Conservation (phyloP, 2,797 vertebrate genomes). For the Periophthalmus magnuspinnatus region DNA sequence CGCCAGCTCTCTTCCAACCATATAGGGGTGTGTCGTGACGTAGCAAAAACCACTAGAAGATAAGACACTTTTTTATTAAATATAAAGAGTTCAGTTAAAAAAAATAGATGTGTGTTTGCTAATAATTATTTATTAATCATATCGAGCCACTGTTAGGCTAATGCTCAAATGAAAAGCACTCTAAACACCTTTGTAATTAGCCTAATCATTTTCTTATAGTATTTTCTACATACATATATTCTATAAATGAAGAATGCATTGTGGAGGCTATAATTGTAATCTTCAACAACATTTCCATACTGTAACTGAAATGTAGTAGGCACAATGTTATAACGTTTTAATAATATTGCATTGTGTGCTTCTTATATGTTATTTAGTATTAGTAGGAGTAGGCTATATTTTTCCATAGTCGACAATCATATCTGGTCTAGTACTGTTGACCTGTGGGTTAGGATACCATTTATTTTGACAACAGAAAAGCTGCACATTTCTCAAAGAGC, state of each 20-base stretch:
- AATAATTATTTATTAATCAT: background rate
- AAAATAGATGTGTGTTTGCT: background rate
- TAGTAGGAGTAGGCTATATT: background rate
- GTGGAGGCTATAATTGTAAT: background rate
- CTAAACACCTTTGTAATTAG: background rate
- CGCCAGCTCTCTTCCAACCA: constrained; percentile 61
- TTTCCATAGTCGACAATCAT: background rate
- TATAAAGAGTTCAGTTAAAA: background rate
- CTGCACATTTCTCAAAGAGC: constrained; percentile 35
- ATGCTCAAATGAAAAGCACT: background rate
- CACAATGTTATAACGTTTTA: background rate
- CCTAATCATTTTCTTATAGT: background rate
- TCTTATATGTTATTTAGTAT: background rate
- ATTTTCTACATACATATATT: background rate
- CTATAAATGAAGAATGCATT: background rate
- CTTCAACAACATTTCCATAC: too few relatives aligned
- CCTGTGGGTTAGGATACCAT: background rate
- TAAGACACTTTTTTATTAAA: background rate
- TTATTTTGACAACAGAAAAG: background rate
- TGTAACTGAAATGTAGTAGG: background rate
- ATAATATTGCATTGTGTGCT: background rate
- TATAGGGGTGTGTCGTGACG: constrained; percentile 84
- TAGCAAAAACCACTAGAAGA: constrained; percentile 42
- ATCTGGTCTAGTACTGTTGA: background rate
- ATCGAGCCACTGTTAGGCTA: background rate